Conservation (phyloP, 1,140 invertebrate genomes). For the Notospermus geniculatus region DNA sequence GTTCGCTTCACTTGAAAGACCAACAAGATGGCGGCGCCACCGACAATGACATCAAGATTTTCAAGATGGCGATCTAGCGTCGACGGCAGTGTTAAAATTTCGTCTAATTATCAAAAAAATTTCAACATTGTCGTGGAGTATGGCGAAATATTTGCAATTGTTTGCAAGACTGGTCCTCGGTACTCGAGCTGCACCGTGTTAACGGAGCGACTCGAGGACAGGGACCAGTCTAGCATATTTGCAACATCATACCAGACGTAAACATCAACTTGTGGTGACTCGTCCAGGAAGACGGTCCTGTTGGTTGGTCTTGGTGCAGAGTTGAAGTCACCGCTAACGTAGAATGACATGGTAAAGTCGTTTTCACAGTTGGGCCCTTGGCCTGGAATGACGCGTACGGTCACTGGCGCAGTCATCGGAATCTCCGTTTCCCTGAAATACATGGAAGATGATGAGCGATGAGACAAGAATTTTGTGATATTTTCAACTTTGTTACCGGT, state of each 20-base stretch:
- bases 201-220: too few relatives aligned
- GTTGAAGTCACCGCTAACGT: neutral
- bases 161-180: neutral
- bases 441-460: too few relatives aligned
- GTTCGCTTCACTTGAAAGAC: neutral
- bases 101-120: too few relatives aligned
- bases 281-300: neutral
- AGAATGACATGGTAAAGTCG: conserved; percentile 9
- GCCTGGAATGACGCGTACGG: conserved; percentile 3
- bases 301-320: neutral
- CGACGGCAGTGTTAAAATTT: too few relatives aligned
- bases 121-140: too few relatives aligned
- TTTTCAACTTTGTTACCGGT: too few relatives aligned
- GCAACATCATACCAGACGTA: conserved; percentile 5
- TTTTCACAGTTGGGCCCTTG: neutral
- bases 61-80: too few relatives aligned
- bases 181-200: too few relatives aligned
- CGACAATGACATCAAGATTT: too few relatives aligned
- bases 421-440: neutral
- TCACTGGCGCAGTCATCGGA: conserved; percentile 2
- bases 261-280: neutral
- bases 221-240: too few relatives aligned
- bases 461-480: too few relatives aligned
- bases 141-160: neutral
- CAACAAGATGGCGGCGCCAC: too few relatives aligned